Conservation (phyloP, 1,140 invertebrate genomes). For the Lepidostoma basale region DNA sequence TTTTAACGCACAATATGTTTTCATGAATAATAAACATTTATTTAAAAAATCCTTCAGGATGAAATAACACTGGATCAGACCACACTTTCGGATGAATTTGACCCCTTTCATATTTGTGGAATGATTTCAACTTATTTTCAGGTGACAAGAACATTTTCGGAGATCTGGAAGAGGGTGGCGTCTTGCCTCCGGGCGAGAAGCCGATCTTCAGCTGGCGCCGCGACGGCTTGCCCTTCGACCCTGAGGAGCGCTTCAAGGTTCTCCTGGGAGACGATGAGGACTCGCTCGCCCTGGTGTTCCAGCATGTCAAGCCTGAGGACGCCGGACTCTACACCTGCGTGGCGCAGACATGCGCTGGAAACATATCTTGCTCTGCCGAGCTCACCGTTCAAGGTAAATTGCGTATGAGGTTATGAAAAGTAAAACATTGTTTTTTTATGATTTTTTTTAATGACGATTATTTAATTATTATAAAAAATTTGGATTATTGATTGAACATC, state of each 20-base stretch:
- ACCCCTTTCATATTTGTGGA: too few species aligned
- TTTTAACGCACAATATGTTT: too few species aligned
- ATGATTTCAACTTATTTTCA: too few species aligned
- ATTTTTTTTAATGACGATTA: background rate
- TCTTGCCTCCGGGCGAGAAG: constrained; percentile 75
- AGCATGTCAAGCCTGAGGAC: constrained; percentile 91
- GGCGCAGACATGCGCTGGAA: constrained; percentile 88
- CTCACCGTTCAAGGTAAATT: constrained; percentile 82
- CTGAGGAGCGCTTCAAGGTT: constrained; percentile 93
- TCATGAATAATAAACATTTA: too few species aligned
- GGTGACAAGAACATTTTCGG: constrained; percentile 84
- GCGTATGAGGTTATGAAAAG: background rate
- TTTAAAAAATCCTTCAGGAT: too few species aligned
- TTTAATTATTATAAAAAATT: background rate
- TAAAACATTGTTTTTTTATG: background rate
- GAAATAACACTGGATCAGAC: too few species aligned
- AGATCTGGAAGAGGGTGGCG: constrained; percentile 68
- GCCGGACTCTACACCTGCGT: constrained; percentile 94
- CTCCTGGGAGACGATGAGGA: constrained; percentile 91
- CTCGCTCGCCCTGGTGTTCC: constrained; percentile 88
- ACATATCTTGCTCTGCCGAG: constrained; percentile 92
- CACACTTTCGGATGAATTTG: too few species aligned
- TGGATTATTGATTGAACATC: too few species aligned
- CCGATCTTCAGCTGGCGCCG: constrained; percentile 88
- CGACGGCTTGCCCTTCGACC: constrained; percentile 87